Conservation (phyloP, 2,797 vertebrate genomes). For the Ambastaia sidthimunki region DNA sequence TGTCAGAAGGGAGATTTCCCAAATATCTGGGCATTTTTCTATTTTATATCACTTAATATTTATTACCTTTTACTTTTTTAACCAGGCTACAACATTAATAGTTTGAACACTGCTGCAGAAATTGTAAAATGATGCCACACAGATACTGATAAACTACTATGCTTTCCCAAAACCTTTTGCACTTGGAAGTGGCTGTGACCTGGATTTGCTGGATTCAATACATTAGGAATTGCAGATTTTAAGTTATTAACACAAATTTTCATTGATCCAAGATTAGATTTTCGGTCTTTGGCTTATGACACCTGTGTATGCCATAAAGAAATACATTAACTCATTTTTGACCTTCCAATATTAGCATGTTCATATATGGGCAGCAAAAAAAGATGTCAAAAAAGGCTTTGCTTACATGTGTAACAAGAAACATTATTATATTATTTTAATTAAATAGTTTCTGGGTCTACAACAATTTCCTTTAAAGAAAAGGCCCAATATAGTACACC, state of each 20-base stretch:
- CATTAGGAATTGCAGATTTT: constrained; percentile 18
- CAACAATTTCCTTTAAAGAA: constrained; percentile 7
- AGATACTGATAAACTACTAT: constrained; percentile 50
- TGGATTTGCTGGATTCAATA: constrained; percentile 8
- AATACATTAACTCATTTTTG: background rate
- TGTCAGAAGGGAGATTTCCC: constrained; percentile 34
- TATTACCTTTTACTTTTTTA: constrained; percentile 41
- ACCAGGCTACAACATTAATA: constrained; percentile 23
- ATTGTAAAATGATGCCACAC: constrained; percentile 28
- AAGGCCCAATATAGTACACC: constrained; percentile 34
- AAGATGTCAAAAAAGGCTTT: too few relatives aligned
- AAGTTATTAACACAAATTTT: background rate
- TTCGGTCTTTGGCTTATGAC: background rate
- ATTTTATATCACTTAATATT: constrained; percentile 45
- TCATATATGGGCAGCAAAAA: too few relatives aligned
- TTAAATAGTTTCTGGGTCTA: background rate
- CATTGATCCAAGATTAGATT: background rate
- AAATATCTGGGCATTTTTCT: constrained; percentile 33
- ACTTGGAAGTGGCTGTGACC: constrained; percentile 63
- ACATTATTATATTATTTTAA: background rate
- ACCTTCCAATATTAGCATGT: background rate
- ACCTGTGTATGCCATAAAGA: too few relatives aligned
- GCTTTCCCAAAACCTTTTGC: constrained; percentile 68
- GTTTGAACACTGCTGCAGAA: constrained; percentile 1
- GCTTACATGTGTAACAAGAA: background rate